Evolutionary conservation across 1,140 invertebrate species (phyloP).

Genomic region (Lamellibrachia luymesi): DNA sequence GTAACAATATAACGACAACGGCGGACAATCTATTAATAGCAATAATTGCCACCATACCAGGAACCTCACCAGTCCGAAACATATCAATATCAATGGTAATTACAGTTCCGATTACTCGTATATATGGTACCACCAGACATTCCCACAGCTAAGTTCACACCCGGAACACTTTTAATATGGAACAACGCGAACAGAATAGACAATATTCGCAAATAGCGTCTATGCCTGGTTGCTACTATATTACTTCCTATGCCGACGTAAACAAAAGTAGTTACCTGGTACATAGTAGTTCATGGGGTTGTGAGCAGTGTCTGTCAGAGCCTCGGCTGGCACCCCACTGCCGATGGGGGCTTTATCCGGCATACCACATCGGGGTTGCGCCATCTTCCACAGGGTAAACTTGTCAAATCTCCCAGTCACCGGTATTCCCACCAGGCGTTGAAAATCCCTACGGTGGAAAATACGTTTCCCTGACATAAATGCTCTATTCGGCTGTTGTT

Average conservation of each 20-base stretch:
- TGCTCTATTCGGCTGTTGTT: too few species aligned
- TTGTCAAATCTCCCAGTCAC: slow-evolving; percentile 15
- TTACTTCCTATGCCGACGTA: background rate
- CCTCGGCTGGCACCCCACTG: background rate
- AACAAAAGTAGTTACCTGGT: slow-evolving; percentile 10
- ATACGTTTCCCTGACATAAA: background rate
- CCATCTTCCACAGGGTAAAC: slow-evolving; percentile 10
- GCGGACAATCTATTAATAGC: too few species aligned
- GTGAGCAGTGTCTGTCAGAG: background rate
- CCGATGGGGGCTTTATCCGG: slow-evolving; percentile 18
- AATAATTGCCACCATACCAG: too few species aligned
- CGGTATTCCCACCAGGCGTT: slow-evolving; percentile 19
- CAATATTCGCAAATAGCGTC: background rate
- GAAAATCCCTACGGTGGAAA: slow-evolving; percentile 17
- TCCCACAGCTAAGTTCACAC: too few species aligned
- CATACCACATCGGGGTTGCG: slow-evolving; percentile 22
- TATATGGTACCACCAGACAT: too few species aligned
- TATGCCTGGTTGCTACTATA: background rate
- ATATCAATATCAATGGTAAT: too few species aligned
- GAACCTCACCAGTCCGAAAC: too few species aligned
- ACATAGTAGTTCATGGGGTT: slow-evolving; percentile 20
- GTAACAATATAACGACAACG: too few species aligned
- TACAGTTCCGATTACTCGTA: too few species aligned
- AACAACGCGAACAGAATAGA: background rate
- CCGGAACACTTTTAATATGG: too few species aligned